These are phyloP conservation scores for Hirtodrosophila cameraria DNA, from an alignment of 2,888 invertebrate species.

Conservation along the genomic window DNA sequence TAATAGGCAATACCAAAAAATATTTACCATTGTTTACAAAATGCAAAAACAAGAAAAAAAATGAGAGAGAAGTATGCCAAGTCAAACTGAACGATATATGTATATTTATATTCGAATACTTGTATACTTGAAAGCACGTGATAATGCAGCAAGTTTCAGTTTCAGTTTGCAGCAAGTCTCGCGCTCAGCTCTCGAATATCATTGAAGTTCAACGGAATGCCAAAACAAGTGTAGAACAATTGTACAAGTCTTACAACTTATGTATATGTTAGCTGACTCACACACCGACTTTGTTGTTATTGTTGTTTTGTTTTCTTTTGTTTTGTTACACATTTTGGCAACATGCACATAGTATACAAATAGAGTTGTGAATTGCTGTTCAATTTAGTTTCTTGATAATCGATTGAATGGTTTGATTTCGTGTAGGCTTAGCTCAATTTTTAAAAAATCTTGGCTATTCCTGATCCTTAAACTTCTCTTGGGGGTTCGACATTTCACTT, in stretches of 20 bases:
- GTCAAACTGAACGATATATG: constrained; percentile 34
- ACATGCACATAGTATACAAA: too few species aligned
- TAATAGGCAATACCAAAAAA: constrained; percentile 60
- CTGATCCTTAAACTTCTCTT: too few species aligned
- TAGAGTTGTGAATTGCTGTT: too few species aligned
- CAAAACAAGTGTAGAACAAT: constrained; percentile 66
- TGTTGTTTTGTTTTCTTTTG: too few species aligned
- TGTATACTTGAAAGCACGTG: constrained; percentile 63
- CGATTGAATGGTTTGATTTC: too few species aligned
- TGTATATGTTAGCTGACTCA: constrained; percentile 56
- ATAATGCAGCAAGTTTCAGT: constrained; percentile 43
- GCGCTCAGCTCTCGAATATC: constrained; percentile 60
- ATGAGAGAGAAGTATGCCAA: constrained; percentile 5
- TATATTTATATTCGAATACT: constrained; percentile 34
- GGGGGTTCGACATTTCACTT: too few species aligned
- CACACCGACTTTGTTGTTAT: constrained; percentile 11
- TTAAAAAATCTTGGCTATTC: too few species aligned
- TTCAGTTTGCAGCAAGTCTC: constrained; percentile 51
- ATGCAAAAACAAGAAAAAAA: constrained; percentile 15
- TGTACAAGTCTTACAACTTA: constrained; percentile 30
- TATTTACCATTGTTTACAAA: constrained; percentile 67
- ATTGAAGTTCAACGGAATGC: constrained; percentile 71
- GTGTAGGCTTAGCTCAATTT: too few species aligned
- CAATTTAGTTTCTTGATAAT: too few species aligned
- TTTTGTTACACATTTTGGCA: constrained; percentile 60